phyloP scores from a whole-genome alignment of 2,113 vertebrate species.

The Urocitellus parryii region DNA sequence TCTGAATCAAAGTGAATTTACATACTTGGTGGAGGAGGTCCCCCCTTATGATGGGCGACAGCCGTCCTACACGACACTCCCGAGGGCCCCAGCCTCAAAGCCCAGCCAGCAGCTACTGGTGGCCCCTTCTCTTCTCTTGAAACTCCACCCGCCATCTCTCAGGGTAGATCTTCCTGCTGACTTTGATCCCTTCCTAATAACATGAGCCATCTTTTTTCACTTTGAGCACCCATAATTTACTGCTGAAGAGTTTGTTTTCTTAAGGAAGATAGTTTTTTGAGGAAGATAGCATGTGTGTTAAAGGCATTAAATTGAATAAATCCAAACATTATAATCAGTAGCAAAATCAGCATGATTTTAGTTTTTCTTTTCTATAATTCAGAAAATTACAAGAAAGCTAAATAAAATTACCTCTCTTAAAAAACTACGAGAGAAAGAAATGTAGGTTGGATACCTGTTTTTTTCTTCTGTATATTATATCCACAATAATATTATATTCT shows the following conservation, averaged over 20 bases:
- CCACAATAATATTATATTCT: too few species aligned
- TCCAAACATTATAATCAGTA: background rate
- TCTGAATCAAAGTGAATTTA: background rate
- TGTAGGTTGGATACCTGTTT: background rate
- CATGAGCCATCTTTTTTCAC: background rate
- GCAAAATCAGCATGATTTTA: background rate
- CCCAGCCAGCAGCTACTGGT: background rate
- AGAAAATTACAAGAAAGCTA: background rate
- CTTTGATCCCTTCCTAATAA: background rate
- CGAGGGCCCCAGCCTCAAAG: background rate
- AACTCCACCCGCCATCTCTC: rapidly evolving
- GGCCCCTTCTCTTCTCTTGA: too few species aligned
- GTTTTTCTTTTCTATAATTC: background rate
- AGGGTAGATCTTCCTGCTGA: too few species aligned
- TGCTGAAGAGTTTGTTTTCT: background rate
- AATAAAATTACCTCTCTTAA: background rate
- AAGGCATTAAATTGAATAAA: background rate
- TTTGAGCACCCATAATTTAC: background rate
- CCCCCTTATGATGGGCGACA: background rate
- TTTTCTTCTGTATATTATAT: too few species aligned
- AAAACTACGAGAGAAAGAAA: background rate
- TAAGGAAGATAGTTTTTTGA: background rate
- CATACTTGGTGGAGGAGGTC: background rate
- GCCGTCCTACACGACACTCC: rapidly evolving
- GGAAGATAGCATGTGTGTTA: background rate